Base-by-base conservation (phyloP, 2,888 invertebrate genomes). In the Limnephilus rhombicus region DNA sequence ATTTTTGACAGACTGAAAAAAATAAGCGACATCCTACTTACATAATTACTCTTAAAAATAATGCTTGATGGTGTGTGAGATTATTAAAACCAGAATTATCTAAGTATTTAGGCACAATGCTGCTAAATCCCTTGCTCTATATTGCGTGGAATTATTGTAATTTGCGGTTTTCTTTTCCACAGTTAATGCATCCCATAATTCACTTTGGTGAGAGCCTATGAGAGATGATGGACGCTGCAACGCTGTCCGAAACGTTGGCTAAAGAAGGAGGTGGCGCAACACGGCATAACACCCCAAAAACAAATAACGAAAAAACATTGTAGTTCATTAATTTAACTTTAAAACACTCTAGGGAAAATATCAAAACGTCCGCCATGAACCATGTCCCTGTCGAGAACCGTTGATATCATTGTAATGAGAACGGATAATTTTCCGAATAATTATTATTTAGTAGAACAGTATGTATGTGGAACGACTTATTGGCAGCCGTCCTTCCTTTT, bases 171-270 rank as follows among this genome's bases (percentile, higher is more conserved):
- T 37, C 88, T 34, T 37, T 80, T n/a, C 34, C 80, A 85, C 85
- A 11, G 85, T 85, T 85, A 41, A 85, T 85, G 45, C 49, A 85
- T 85, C 49, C 13, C 81, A 82, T 82, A 82, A 82, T 82, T 82
- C 81, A 82, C 81, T 31, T 82, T 1, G 11, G 13, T 81, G 3
- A 29, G 15, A 81, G 81, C 31, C 13, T 15, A 82, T 31, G 1
- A 31, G 31, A 31, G 31, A 31, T 31, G 31, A 31, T 31, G 31
- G 31, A 31, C 31, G 31, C 31, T 31, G 31, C 31, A 31, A 31
- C 31, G 31, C 31, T 1, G 31, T 31, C 31, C 31, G 31, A 31
- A 31, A 2, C 31, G 31, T 31, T 31, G 31, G 31, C 31, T 31
- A 31, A 31, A 31, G 31, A 31, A 31, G 31, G 31, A 31, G 31